Conservation (phyloP, 2,113 vertebrate genomes). For the Capreolus pygargus region DNA sequence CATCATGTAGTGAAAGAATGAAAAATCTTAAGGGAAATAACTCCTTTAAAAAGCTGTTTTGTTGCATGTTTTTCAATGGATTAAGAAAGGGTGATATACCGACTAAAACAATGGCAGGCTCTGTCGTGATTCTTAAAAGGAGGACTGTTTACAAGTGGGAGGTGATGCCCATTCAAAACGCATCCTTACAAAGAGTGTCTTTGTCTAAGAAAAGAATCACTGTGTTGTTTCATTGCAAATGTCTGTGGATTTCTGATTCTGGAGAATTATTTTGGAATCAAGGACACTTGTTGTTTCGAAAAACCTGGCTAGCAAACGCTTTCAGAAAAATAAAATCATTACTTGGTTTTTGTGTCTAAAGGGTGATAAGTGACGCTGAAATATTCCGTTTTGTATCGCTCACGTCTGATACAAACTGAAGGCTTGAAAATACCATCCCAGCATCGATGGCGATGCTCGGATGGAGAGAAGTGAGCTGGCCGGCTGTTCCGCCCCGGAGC, state of each 20-base stretch:
- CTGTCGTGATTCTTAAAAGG: neutral
- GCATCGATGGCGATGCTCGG: neutral
- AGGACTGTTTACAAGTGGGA: neutral
- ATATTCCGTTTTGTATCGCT: neutral
- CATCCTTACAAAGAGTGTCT: neutral
- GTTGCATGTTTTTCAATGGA: neutral
- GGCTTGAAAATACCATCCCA: neutral
- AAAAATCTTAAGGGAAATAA: neutral
- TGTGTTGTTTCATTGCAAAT: neutral
- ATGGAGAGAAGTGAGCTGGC: neutral
- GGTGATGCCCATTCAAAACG: neutral
- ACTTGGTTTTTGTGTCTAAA: neutral
- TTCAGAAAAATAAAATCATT: slow-evolving; percentile 8
- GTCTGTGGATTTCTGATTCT: neutral
- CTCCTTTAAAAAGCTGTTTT: neutral
- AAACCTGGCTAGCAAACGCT: neutral
- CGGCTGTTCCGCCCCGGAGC: neutral
- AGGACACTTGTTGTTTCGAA: neutral
- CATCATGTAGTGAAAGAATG: neutral
- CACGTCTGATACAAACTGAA: neutral
- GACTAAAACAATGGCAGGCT: neutral
- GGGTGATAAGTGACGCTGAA: neutral
- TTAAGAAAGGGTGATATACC: neutral
- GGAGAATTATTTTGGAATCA: slow-evolving; percentile 22
- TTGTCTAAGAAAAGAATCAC: neutral